Base-by-base conservation (phyloP, 2,113 vertebrate species). In the Mobula birostris region DNA sequence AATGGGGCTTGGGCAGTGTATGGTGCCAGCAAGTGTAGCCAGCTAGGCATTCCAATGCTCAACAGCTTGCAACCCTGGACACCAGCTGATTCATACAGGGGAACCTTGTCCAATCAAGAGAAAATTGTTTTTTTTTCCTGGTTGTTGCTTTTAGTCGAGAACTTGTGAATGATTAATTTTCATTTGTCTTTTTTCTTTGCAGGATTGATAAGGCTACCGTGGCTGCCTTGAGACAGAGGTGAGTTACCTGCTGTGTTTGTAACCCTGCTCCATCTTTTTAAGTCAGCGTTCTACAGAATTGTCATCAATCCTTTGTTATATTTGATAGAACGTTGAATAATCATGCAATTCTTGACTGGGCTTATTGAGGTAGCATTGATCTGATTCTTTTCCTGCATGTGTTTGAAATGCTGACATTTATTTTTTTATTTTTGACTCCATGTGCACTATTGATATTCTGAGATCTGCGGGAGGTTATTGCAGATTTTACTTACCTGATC, bases 131-230 rank as follows among this genome's bases (percentile, higher is more conserved):
- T 48, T 93, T 24, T 93, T 24, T 79, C 2, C 77, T 7, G 17
- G 7, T 1, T 56, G 29, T 88, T 92, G 5, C 7, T 68, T 36
- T 68, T 27, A 2, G 5, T 24, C 14, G n/a, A 3, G 7, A 27
- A 48, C 14, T 40, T 48, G 36, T 48, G 68, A 32, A 0, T 15
- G 21, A 76, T 74, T 76, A 48, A 74, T 76, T 58, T 0, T 0
- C 63, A 94, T 1, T 95, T 95, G 66, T 68, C 96, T 94, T 94
- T 95, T 56, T 95, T 95, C 96, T 96, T 95, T 95, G 48, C 96
- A 98, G 97, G 97, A 97, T 98, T 0, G 97, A 98, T 97, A 98
- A 98, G 96, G 96, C 96, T 0, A 97, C 97, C 97, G 95, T 98
- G 36, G 96, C 97, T 94, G 96, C 97, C 94, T 96, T 98, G 96